Base-by-base conservation (phyloP, 2,888 invertebrate species). In the Andrena bicolor region DNA sequence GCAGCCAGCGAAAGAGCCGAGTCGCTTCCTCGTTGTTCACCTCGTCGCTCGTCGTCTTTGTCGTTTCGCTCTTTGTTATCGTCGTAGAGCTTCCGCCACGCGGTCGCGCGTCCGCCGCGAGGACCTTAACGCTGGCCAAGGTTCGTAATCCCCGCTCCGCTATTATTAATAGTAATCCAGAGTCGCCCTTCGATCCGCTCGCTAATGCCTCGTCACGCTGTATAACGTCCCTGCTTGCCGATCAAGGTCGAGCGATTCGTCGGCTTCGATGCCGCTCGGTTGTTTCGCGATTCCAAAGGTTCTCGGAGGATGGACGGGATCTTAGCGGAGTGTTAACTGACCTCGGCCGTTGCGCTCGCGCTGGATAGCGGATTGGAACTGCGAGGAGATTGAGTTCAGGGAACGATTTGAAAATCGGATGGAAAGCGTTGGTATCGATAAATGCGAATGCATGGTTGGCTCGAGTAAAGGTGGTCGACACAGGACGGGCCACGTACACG, bases 11-110 rank as follows among this genome's bases (percentile, higher is more conserved):
- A 66, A 53, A 49, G 56, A 66, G n/a, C 35, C 10, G 80, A 77
- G 70, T 79, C 83, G 83, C 74, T 83, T 86, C 85, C 86, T 80
- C 86, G 76, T 85, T 65, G 72, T 75, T 85, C 86, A 65, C 80
- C 80, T 83, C 86, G 82, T 81, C 84, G 74, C 23, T 58, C 5
- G 28, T 60, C 60, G 8, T 82, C 65, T 51, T 49, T 23, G 23
- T 49, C 49, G 41, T 1, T 35, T 48, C 58, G 73, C 49, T 49
- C 13, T 41, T 76, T 51, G 35, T 20, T n/a, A 13, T 63, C 64
- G 26, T 69, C 48, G 58, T 49, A 6, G 3, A 64, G 20, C 10
- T 63, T 20, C 3, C 49, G 2, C 7, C 4, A 0, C 16, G 20
- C 10, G 28, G 64, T 7, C 58, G 2, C 28, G 56, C 13, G 5